Percentiles rank a stretch among this genome's conserved stretches.
Evolutionary conservation across 2,888 invertebrate genomes (phyloP).

Genomic region (Eupelmus urozonus): DNA sequence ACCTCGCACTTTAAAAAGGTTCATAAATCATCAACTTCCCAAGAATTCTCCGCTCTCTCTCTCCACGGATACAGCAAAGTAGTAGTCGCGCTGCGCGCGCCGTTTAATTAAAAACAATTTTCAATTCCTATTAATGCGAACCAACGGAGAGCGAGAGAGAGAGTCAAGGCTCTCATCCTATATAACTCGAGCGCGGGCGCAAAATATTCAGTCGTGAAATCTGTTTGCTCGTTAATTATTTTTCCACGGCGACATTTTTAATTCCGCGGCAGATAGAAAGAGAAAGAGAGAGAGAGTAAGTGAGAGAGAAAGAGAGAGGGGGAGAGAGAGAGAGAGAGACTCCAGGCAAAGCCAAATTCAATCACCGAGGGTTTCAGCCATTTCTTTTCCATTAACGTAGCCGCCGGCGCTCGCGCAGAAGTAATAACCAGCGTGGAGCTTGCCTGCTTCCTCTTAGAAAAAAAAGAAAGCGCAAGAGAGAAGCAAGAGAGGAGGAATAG

Average conservation of each 20-base stretch:
- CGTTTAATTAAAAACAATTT: slow-evolving; percentile 57
- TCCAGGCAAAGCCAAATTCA: slow-evolving; percentile 40
- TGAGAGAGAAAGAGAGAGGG: slow-evolving; percentile 21
- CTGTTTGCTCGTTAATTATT: slow-evolving; percentile 58
- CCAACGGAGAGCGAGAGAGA: not conserved
- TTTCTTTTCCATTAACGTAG: slow-evolving; percentile 53
- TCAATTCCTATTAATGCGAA: slow-evolving; percentile 55
- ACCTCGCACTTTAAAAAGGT: too few species aligned
- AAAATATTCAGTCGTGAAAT: slow-evolving; percentile 50
- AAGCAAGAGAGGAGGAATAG: not conserved
- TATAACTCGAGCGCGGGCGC: not conserved
- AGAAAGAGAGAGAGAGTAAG: slow-evolving; percentile 16
- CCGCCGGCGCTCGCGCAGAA: slow-evolving; percentile 13
- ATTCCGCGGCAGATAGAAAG: slow-evolving; percentile 29
- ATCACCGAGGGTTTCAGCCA: slow-evolving; percentile 41
- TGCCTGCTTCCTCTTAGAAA: not conserved
- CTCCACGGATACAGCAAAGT: too few species aligned
- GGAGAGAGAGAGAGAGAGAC: slow-evolving; percentile 15
- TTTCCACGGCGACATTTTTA: slow-evolving; percentile 54
- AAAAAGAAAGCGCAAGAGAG: not conserved
- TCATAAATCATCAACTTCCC: too few species aligned
- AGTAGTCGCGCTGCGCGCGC: too few species aligned
- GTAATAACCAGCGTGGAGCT: slow-evolving; percentile 44
- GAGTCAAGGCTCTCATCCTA: not conserved
- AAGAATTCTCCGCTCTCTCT: too few species aligned